phyloP scores from a whole-genome alignment of 2,888 invertebrate genomes.

The Lycaena phlaeas region DNA sequence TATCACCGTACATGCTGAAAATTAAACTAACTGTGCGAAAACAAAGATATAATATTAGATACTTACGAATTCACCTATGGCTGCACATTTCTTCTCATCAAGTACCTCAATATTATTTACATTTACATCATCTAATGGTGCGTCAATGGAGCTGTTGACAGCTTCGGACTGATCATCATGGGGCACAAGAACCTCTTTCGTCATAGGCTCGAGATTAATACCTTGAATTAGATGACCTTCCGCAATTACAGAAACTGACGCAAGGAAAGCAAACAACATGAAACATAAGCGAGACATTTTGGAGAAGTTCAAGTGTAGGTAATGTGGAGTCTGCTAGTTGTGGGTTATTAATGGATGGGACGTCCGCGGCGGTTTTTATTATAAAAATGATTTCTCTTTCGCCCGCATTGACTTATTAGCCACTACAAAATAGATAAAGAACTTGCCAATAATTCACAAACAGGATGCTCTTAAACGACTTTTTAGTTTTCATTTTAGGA shows the following conservation, averaged over 20 bases:
- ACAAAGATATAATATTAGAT: neutral
- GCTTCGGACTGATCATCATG: neutral
- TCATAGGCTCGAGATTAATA: neutral
- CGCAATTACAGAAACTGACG: neutral
- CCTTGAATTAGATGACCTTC: neutral
- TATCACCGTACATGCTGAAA: no score
- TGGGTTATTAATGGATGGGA: no score
- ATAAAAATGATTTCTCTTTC: neutral
- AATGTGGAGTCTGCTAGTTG: neutral
- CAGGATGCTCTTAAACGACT: no score
- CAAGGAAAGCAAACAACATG: neutral
- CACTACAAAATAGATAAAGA: no score
- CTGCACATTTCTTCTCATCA: slow-evolving; percentile 25
- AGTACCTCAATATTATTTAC: neutral
- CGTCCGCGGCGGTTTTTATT: slow-evolving; percentile 3
- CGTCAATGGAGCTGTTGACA: neutral
- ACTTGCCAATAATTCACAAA: no score
- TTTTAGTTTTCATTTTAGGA: no score
- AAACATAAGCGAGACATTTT: slow-evolving; percentile 1
- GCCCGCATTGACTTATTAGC: neutral
- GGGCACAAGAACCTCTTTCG: slow-evolving; percentile 2
- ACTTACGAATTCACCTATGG: slow-evolving; percentile 49
- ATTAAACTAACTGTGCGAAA: no score
- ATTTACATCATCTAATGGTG: neutral
- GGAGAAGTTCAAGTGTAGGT: neutral